These are phyloP conservation scores for Chiloscyllium punctatum DNA, from an alignment of 2,797 vertebrate species.

Conservation along the genomic window DNA sequence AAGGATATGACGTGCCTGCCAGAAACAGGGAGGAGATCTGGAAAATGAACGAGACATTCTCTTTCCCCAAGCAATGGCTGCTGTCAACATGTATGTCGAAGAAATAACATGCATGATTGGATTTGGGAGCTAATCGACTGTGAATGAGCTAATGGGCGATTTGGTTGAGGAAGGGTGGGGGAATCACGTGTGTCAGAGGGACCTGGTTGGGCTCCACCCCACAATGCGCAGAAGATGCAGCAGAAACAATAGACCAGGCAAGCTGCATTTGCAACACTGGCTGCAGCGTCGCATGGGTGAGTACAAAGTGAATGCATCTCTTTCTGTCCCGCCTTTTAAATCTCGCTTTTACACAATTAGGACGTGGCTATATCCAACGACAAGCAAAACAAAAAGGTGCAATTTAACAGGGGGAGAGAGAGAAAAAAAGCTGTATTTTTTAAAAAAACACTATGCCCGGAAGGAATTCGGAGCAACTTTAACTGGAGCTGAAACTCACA, in stretches of 20 bases:
- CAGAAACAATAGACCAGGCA: neutral
- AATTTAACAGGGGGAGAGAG: neutral
- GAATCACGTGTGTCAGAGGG: neutral
- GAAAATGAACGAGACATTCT: neutral
- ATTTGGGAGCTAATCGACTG: no score
- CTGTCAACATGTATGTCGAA: neutral
- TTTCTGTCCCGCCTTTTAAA: neutral
- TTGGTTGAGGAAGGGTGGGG: neutral
- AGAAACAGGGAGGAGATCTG: neutral
- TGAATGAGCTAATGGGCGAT: neutral
- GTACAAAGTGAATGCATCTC: neutral
- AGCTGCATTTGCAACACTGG: neutral
- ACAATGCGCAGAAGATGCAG: neutral
- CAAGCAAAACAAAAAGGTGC: neutral
- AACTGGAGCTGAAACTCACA: neutral
- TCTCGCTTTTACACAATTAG: neutral
- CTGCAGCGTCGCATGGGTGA: neutral
- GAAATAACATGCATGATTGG: neutral
- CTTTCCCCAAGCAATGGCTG: neutral
- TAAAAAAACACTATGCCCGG: no score
- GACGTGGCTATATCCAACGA: neutral
- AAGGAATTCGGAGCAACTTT: neutral
- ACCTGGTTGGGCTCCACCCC: neutral
- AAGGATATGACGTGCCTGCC: no score
- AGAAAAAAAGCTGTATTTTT: no score